Evolutionary conservation across 1,140 invertebrate genomes (phyloP).

Genomic region (Drosophila truncata): DNA sequence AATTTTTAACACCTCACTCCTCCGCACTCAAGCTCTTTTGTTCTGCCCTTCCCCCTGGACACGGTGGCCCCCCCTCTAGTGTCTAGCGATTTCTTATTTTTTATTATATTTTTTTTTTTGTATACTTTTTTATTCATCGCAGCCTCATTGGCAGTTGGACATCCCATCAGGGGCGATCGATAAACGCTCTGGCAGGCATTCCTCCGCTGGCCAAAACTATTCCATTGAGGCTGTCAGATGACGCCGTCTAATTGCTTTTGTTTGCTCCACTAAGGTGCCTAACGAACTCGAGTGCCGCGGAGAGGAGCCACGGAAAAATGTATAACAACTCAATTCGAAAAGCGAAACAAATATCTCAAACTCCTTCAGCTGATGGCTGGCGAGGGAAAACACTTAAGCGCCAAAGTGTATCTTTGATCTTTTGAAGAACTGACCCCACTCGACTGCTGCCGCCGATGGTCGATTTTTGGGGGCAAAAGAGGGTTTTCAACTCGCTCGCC

Average conservation of each 20-base stretch:
- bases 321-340: slow-evolving; percentile 80
- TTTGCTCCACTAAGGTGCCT: slow-evolving; percentile 81
- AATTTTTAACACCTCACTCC: slow-evolving; percentile 81
- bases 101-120: slow-evolving; percentile 4
- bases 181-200: slow-evolving; percentile 59
- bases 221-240: slow-evolving; percentile 75
- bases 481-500: slow-evolving; percentile 6
- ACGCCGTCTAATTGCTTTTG: slow-evolving; percentile 83
- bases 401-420: slow-evolving; percentile 81
- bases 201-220: slow-evolving; percentile 59
- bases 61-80: slow-evolving; percentile 60
- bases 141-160: slow-evolving; percentile 70
- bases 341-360: slow-evolving; percentile 50
- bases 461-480: slow-evolving; percentile 35
- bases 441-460: slow-evolving; percentile 66
- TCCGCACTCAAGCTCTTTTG: slow-evolving; percentile 59
- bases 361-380: slow-evolving; percentile 45
- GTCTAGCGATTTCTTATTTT: not conserved
- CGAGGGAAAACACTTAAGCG: slow-evolving; percentile 72
- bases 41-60: slow-evolving; percentile 51
- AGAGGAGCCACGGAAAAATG: slow-evolving; percentile 46
- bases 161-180: slow-evolving; percentile 64
- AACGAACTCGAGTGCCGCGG: slow-evolving; percentile 57
- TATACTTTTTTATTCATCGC: slow-evolving; percentile 15
- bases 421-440: slow-evolving; percentile 72